phyloP scores from a whole-genome alignment of 1,140 invertebrate species.

The Drusus annulatus region DNA sequence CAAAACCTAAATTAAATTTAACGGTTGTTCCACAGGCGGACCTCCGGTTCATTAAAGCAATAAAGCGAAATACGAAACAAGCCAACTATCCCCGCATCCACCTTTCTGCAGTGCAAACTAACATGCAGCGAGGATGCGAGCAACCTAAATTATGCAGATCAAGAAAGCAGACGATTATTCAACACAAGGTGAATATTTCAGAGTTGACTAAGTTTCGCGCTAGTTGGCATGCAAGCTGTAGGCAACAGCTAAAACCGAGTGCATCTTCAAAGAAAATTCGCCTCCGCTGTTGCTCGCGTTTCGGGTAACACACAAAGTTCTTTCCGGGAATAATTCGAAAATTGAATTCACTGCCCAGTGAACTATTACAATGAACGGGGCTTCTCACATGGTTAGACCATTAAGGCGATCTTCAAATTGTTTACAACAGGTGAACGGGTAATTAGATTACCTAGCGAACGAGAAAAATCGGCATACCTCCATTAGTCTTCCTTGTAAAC shows the following conservation, averaged over 20 bases:
- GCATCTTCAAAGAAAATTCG: conserved; percentile 22
- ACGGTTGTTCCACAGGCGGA: no score
- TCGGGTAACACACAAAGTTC: background rate
- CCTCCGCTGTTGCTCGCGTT: background rate
- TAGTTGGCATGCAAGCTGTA: conserved; percentile 1
- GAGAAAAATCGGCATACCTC: background rate
- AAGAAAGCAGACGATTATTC: conserved; percentile 22
- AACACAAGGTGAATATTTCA: conserved; percentile 32
- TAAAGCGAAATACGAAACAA: no score
- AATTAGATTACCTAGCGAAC: background rate
- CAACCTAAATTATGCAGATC: conserved; percentile 31
- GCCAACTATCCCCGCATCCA: no score
- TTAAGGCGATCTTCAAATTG: conserved; percentile 1
- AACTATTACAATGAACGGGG: background rate
- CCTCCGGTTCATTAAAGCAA: no score
- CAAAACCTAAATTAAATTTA: no score
- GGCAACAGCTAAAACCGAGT: background rate
- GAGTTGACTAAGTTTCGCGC: conserved; percentile 16
- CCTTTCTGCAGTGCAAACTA: background rate
- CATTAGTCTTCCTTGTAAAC: background rate
- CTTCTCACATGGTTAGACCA: background rate
- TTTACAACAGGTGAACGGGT: background rate
- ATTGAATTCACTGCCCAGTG: conserved; percentile 2
- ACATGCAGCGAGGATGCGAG: conserved; percentile 11
- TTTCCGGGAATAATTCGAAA: background rate